Evolutionary conservation across 2,797 vertebrate genomes (phyloP), one percentile per base, ranked within the genome.

Genomic region (Peromyscus nudipes): DNA sequence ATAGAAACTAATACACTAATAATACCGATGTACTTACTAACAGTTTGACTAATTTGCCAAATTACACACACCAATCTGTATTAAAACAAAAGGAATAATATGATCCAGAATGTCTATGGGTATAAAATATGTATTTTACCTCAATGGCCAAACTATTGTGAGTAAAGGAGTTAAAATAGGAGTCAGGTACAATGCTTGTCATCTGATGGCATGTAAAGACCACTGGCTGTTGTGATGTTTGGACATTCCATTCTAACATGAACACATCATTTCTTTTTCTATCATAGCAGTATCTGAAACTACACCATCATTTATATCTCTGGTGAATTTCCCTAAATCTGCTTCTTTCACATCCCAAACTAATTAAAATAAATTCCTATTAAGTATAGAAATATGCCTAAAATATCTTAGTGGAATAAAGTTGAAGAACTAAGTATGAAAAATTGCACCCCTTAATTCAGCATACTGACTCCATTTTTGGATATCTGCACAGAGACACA

Each of bases 401-500:
- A 94, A 97, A 94, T 65, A 86, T 96, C 97, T 97, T 95, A 96
- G 93, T 94, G 96, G 95, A 98, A 96, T 93, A 98, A 98, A 49
- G 64, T 91, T 97, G 57, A 98, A 82, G 43, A 85, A 88, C 98
- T 97, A 98, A 98, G 95, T 2, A 0, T 73, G 91, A 97, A 98
- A 86, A 82, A 94, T 57, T 96, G 95, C 98, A 99, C 99, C 99
- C 99, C 99, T 99, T 99, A 99, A 99, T 99, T 99, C 99, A 99
- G 99, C 99, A 99, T 98, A 99, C 99, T 99, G 99, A 99, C 99
- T 99, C 99, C 99, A 99, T 99, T 98, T 99, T 99, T 99, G 98
- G 99, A 98, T 99, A 99, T 99, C 99, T 99, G 99, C 99, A 99
- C 99, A 99, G 99, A 99, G 99, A 99, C 99, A 99, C 98, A 99